phyloP scores from a whole-genome alignment of 2,797 vertebrate species.

The Sebastes iracundus region DNA sequence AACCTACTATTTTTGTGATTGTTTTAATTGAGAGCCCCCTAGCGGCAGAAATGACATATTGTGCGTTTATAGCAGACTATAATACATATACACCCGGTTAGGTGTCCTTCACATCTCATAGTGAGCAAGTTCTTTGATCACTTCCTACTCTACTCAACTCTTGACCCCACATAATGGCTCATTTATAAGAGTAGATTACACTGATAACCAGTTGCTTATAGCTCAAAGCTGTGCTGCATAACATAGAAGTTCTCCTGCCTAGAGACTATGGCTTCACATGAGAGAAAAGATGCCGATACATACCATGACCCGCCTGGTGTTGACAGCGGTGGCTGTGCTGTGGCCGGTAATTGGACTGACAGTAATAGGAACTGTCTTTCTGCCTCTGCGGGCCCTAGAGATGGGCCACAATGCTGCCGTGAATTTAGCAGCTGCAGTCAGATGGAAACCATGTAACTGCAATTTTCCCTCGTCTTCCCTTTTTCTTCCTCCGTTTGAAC shows the following conservation, averaged over 20 bases:
- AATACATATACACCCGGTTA: too few species aligned
- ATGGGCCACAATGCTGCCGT: constrained; percentile 63
- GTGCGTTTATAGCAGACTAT: too few species aligned
- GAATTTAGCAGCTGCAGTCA: constrained; percentile 65
- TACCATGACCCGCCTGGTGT: constrained; percentile 57
- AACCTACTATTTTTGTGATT: fast-evolving
- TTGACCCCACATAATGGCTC: constrained; percentile 20
- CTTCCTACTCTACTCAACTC: neutral
- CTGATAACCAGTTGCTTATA: constrained; percentile 19
- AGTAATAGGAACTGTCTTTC: constrained; percentile 77
- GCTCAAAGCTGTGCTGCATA: constrained; percentile 17
- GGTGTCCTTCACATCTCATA: neutral
- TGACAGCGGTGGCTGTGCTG: constrained; percentile 74
- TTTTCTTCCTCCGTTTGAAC: constrained; percentile 50
- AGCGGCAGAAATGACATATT: too few species aligned
- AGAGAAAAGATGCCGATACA: constrained; percentile 52
- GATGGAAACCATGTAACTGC: constrained; percentile 69
- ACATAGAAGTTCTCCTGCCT: constrained; percentile 2
- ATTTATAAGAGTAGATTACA: constrained; percentile 18
- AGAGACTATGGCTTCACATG: constrained; percentile 48
- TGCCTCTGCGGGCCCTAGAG: constrained; percentile 62
- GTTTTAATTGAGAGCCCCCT: too few species aligned
- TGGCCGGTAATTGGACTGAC: constrained; percentile 76
- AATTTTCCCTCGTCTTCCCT: constrained; percentile 54
- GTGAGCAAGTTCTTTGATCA: neutral